These are phyloP conservation scores for Psilanteris sp. DNA, from an alignment of 1,140 invertebrate species.

Conservation along the genomic window DNA sequence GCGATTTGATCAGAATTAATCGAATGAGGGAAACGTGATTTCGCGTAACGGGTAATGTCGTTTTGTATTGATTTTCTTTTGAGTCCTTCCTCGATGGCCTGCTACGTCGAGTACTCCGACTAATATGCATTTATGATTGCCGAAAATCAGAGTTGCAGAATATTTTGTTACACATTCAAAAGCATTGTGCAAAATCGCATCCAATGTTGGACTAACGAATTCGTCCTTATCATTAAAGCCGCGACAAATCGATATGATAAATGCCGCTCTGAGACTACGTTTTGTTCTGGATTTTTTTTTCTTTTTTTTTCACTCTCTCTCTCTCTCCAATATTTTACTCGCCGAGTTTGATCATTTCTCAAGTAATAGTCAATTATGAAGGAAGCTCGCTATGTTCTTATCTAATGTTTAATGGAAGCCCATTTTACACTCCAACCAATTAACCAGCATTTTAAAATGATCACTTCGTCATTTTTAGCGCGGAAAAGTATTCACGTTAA, in stretches of 20 bases:
- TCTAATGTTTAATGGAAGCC: slow-evolving; percentile 17
- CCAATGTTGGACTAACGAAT: slow-evolving; percentile 4
- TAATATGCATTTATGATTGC: slow-evolving; percentile 33
- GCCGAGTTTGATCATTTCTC: slow-evolving; percentile 32
- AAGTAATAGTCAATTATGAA: slow-evolving; percentile 55
- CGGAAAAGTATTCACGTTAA: slow-evolving; percentile 20
- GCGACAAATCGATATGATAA: slow-evolving; percentile 9
- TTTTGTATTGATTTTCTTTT: no score
- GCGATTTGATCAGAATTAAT: no score
- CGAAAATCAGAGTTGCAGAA: slow-evolving; percentile 11
- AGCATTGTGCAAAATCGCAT: slow-evolving; percentile 4
- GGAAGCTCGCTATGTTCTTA: slow-evolving; percentile 33
- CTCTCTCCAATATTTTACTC: no score
- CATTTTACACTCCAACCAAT: slow-evolving; percentile 20
- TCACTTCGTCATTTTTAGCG: slow-evolving; percentile 1
- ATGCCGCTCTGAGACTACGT: neutral
- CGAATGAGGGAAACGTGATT: slow-evolving; percentile 49
- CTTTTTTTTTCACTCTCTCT: slow-evolving; percentile 14
- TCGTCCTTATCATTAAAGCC: neutral
- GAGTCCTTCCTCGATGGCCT: slow-evolving; percentile 16
- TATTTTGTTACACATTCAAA: slow-evolving; percentile 15
- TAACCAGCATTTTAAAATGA: slow-evolving; percentile 5
- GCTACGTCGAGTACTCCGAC: slow-evolving; percentile 31
- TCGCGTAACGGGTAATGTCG: slow-evolving; percentile 22
- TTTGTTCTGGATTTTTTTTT: slow-evolving; percentile 22